Base-by-base conservation (phyloP, 2,113 vertebrate species). In the Falcunculus frontatus region DNA sequence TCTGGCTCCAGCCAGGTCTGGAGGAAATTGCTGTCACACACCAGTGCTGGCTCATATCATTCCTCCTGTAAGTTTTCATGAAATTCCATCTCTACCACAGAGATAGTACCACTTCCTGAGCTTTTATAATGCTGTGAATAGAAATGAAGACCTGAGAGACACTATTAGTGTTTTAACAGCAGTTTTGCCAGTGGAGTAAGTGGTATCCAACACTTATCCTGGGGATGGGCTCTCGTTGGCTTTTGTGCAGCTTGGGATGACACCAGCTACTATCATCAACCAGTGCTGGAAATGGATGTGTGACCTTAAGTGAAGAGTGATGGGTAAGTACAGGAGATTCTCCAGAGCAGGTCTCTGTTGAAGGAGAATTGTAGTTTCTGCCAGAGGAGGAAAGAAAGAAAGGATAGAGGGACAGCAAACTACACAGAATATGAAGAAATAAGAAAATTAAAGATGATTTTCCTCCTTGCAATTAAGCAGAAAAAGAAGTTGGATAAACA, bases 11-110 rank as follows among this genome's bases (percentile, higher is more conserved):
- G 52, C 55, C 20, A 44, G 37, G 63, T 73, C 62, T 88, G 72
- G 53, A 83, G 35, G 37, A 92, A 85, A 83, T 65, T 83, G 37
- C 63, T 85, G 52, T 80, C 72, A 26, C 32, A 46, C 18, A n/a
- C 21, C 0, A 0, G 17, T 69, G 55, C 33, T 57, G 39, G 13
- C 26, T 97, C 41, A 9, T 53, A 55, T 20, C 0, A 0, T 60
- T 72, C 50, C 32, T 92, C 90, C 69, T 17, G 16, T 49, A 80
- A 50, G 22, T 77, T 93, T 90, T 69, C 46, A 56, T 26, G 55
- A 59, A 67, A 32, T 79, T 74, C 77, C 25, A 11, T 57, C 78
- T 91, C 41, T 74, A 49, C 83, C 47, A 53, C 82, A 76, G 82
- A 80, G 75, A 49, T 69, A 70, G 35, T 57, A 75, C 35, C 52